These are phyloP conservation scores for Zaprionus inermis DNA, from an alignment of 1,140 invertebrate genomes.

Conservation along the genomic window DNA sequence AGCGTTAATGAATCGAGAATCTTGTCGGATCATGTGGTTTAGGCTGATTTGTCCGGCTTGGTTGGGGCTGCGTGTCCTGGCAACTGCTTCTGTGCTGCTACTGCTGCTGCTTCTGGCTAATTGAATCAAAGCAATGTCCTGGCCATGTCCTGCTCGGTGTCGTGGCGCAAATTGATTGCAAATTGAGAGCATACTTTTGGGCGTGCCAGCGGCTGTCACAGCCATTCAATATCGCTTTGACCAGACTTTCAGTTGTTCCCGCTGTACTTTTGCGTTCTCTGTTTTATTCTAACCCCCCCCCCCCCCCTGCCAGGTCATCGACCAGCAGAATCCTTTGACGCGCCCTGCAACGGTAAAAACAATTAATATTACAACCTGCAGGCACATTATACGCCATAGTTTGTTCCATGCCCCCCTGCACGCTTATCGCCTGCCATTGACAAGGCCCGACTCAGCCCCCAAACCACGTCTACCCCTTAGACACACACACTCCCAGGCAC, in stretches of 20 bases:
- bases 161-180: slow-evolving; percentile 65
- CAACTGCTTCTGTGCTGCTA: background rate
- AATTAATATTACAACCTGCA: slow-evolving; percentile 81
- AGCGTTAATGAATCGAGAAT: slow-evolving; percentile 70
- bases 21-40: slow-evolving; percentile 69
- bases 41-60: slow-evolving; percentile 18
- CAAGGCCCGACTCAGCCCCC: slow-evolving; percentile 41
- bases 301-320: background rate
- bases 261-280: background rate
- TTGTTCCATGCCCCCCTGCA: background rate
- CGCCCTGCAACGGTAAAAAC: slow-evolving; percentile 62
- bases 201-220: slow-evolving; percentile 66
- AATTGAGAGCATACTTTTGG: slow-evolving; percentile 74
- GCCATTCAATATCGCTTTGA: slow-evolving; percentile 61
- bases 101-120: slow-evolving; percentile 56
- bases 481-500: background rate
- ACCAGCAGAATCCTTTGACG: slow-evolving; percentile 56
- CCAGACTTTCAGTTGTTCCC: slow-evolving; percentile 1
- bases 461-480: background rate
- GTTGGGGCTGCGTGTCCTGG: slow-evolving; percentile 23
- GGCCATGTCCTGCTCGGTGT: slow-evolving; percentile 42
- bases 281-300: background rate
- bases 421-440: slow-evolving; percentile 74
- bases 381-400: slow-evolving; percentile 73
- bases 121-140: slow-evolving; percentile 71